Percentiles rank a stretch among this genome's conserved stretches.
Evolutionary conservation across 1,140 invertebrate species (phyloP).

Genomic region (Atta colombica): DNA sequence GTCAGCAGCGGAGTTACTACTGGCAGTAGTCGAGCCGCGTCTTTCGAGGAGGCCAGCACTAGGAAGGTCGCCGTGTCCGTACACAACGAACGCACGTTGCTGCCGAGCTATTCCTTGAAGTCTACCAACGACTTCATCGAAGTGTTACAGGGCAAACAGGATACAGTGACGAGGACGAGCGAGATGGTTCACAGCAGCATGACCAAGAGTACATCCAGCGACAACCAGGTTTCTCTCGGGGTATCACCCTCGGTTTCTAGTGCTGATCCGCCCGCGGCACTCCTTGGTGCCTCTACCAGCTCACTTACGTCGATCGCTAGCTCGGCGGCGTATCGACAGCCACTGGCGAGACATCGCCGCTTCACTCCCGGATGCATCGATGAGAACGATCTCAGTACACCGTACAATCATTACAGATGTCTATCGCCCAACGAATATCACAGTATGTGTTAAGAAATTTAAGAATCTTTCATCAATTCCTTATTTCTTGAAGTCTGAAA

Average conservation of each 20-base stretch:
- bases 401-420: slow-evolving; percentile 91
- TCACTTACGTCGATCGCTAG: slow-evolving; percentile 83
- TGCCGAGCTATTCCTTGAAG: slow-evolving; percentile 74
- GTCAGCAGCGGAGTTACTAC: neutral
- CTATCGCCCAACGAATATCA: slow-evolving; percentile 89
- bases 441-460: slow-evolving; percentile 66
- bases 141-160: slow-evolving; percentile 15
- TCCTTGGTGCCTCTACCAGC: slow-evolving; percentile 87
- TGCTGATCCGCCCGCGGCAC: slow-evolving; percentile 86
- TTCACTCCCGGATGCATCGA: slow-evolving; percentile 84
- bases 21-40: neutral
- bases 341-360: slow-evolving; percentile 76
- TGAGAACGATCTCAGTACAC: slow-evolving; percentile 90
- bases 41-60: slow-evolving; percentile 30
- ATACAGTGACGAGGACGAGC: slow-evolving; percentile 11
- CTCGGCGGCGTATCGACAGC: slow-evolving; percentile 77
- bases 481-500: neutral
- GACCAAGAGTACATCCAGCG: slow-evolving; percentile 77
- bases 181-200: slow-evolving; percentile 73
- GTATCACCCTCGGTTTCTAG: slow-evolving; percentile 85
- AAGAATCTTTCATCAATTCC: neutral
- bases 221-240: slow-evolving; percentile 79
- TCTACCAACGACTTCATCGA: slow-evolving; percentile 48
- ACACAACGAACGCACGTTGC: slow-evolving; percentile 77
- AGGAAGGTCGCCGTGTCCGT: slow-evolving; percentile 81